Base-by-base conservation (phyloP, 1,140 invertebrate genomes). In the Lordiphosa stackelbergi region DNA sequence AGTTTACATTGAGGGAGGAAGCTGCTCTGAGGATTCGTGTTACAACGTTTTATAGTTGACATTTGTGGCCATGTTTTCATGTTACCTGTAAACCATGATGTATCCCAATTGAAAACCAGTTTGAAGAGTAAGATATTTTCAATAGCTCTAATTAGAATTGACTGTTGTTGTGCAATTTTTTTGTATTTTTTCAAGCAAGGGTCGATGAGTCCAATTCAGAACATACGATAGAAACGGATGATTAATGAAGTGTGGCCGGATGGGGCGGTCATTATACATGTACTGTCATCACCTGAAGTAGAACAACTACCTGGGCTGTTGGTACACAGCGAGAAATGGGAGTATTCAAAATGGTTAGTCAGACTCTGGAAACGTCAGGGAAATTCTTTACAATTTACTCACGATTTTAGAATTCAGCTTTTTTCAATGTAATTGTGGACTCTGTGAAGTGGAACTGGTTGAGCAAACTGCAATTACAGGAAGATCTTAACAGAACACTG, bases 71-170 rank as follows among this genome's bases (percentile, higher is more conserved):
- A 72, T 73, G 69, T 73, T 72, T 43, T 64, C 64, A 42, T 73
- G 58, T 69, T 41, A 31, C n/a, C 34, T 9, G 6, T 9, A 13
- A 43, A 31, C 24, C 13, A 40, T 46, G 13, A 31, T 11, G 13
- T 40, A n/a, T 35, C 34, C n/a, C 45, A 63, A 49, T 36, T 5
- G 28, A 47, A 52, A 78, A 58, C 62, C 45, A 55, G 72, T 79
- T 64, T 38, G n/a, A 12, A 43, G 42, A 46, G 47, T 10, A 42
- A 28, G 11, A 58, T 40, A 60, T 37, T 41, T 62, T 83, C 66
- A 77, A 83, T 83, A 66, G 73, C 69, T 61, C 78, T 77, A 83
- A 83, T 83, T 83, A 83, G 77, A 81, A 81, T 81, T 69, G 72
- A 54, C 37, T 45, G 53, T 60, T 45, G 53, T 57, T 54, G 64